A percentile compares a stretch with the other conserved stretches of the same genome.
These are phyloP conservation scores for Cygnus olor DNA, from an alignment of 2,797 vertebrate species.

Conservation along the genomic window DNA sequence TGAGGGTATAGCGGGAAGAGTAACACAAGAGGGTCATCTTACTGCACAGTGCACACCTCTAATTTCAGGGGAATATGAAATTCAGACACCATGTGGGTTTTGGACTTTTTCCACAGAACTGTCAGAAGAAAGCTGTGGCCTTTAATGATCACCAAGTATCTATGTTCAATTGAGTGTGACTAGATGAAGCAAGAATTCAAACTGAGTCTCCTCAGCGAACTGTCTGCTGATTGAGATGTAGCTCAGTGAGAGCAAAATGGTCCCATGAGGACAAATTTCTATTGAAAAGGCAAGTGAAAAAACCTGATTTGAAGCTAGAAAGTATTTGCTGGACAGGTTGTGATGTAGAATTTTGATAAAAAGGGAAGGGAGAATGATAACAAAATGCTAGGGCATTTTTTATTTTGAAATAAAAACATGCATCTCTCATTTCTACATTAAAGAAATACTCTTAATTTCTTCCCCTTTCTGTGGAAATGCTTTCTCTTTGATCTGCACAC, in stretches of 20 bases:
- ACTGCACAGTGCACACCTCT: neutral
- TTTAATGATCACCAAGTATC: slow-evolving; percentile 76
- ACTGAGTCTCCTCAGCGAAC: slow-evolving; percentile 63
- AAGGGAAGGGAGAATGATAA: neutral
- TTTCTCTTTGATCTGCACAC: neutral
- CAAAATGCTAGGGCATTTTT: neutral
- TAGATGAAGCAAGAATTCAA: slow-evolving; percentile 76
- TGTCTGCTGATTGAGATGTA: slow-evolving; percentile 77
- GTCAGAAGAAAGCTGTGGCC: slow-evolving; percentile 60
- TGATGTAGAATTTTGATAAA: slow-evolving; percentile 27
- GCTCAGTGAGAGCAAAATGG: slow-evolving; percentile 48
- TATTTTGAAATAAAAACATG: neutral
- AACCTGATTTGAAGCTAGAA: slow-evolving; percentile 15
- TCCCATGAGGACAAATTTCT: slow-evolving; percentile 62
- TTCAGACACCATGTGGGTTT: slow-evolving; percentile 42
- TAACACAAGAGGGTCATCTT: slow-evolving; percentile 53
- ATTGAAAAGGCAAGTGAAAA: slow-evolving; percentile 42
- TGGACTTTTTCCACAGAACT: slow-evolving; percentile 71
- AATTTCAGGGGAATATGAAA: slow-evolving; percentile 67
- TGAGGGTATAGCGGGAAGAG: neutral
- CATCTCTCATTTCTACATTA: neutral
- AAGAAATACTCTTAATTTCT: neutral
- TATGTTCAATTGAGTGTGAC: slow-evolving; percentile 76
- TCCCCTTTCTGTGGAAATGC: neutral
- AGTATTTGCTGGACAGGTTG: neutral